phyloP scores from a whole-genome alignment of 1,140 invertebrate species.

The Hylaeus volcanicus region DNA sequence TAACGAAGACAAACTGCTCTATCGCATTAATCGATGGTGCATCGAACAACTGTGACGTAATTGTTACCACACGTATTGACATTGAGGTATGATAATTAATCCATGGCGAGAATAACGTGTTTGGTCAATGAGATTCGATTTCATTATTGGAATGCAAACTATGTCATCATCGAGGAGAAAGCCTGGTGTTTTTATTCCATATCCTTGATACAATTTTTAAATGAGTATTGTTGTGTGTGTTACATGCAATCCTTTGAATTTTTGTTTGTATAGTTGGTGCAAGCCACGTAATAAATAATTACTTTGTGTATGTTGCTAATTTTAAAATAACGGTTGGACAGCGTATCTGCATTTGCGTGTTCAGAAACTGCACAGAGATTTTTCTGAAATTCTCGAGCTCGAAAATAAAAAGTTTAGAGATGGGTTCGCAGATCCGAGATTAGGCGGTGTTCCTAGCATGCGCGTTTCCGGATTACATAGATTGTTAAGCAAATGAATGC shows the following conservation, averaged over 20 bases:
- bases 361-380: background rate
- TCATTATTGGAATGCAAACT: background rate
- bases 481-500: conserved; percentile 63
- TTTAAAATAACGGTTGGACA: too few relatives aligned
- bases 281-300: too few relatives aligned
- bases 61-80: background rate
- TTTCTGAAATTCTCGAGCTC: background rate
- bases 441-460: background rate
- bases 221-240: too few relatives aligned
- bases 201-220: too few relatives aligned
- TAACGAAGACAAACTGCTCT: conserved; percentile 20
- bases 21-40: conserved; percentile 12
- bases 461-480: conserved; percentile 39
- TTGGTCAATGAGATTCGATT: background rate
- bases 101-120: background rate
- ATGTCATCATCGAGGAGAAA: background rate
- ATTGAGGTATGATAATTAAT: conserved; percentile 16
- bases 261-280: too few relatives aligned
- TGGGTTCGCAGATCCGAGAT: background rate
- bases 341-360: too few relatives aligned
- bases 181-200: background rate
- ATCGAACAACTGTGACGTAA: background rate
- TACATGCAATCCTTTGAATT: too few relatives aligned
- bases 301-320: too few relatives aligned
- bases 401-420: background rate